Evolutionary conservation across 1,140 invertebrate species (phyloP).

Genomic region (Heliconius eleuchia): DNA sequence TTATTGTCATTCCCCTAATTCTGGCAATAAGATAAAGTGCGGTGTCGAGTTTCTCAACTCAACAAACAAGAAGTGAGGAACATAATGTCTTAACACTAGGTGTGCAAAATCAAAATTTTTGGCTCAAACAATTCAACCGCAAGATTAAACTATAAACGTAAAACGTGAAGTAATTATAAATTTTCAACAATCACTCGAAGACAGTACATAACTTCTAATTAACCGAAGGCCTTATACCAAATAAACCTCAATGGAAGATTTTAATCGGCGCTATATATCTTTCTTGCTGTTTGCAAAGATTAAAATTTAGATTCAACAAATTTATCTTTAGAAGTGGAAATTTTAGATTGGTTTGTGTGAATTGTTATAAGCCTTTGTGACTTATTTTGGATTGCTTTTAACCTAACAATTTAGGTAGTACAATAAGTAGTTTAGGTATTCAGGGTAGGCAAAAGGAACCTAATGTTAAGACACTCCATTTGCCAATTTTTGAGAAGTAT

Average conservation of each 20-base stretch:
- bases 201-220: conserved; percentile 12
- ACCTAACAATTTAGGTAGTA: too few relatives aligned
- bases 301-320: background rate
- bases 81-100: too few relatives aligned
- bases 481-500: too few relatives aligned
- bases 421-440: too few relatives aligned
- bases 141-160: background rate
- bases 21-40: too few relatives aligned
- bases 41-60: too few relatives aligned
- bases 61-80: too few relatives aligned
- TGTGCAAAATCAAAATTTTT: background rate
- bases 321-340: background rate
- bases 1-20: too few relatives aligned
- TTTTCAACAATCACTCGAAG: background rate
- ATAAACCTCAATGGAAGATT: conserved; percentile 17
- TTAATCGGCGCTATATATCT: conserved; percentile 11
- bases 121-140: background rate
- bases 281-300: conserved; percentile 1
- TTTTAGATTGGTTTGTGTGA: background rate
- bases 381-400: background rate
- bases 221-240: conserved; percentile 8
- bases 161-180: conserved; percentile 13
- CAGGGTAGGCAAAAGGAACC: too few relatives aligned
- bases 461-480: too few relatives aligned
- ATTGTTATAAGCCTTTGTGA: background rate